Conservation (phyloP, 2,888 invertebrate genomes). For the Cosmia pyralina region DNA sequence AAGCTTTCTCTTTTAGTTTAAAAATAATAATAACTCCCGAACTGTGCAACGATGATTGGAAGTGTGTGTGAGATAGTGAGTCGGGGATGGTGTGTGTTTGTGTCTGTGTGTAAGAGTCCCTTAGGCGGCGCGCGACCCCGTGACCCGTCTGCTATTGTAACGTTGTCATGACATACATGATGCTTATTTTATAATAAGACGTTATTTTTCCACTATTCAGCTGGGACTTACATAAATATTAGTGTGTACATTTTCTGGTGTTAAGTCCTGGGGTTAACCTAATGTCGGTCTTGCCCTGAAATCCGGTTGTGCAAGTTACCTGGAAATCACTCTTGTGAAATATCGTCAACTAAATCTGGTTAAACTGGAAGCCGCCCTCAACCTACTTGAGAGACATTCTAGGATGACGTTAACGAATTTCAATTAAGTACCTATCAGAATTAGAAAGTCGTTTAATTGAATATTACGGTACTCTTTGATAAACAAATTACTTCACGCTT, state of each 20-base stretch:
- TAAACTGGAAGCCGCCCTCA: neutral
- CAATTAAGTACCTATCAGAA: too few species aligned
- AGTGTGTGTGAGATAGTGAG: conserved; percentile 62
- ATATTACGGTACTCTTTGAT: neutral
- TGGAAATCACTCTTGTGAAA: neutral
- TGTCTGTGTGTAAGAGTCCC: conserved; percentile 40
- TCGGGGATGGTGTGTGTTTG: conserved; percentile 52
- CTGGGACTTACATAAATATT: conserved; percentile 43
- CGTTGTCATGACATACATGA: conserved; percentile 57
- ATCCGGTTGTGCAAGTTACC: neutral
- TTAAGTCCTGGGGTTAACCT: conserved; percentile 1
- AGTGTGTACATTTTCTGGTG: conserved; percentile 17
- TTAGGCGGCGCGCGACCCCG: conserved; percentile 52
- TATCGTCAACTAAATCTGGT: neutral
- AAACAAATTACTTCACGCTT: conserved; percentile 21
- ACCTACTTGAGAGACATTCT: neutral
- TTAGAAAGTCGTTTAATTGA: neutral
- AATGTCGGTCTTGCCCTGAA: neutral
- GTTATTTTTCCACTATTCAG: conserved; percentile 50
- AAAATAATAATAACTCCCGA: conserved; percentile 78
- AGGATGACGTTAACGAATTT: too few species aligned
- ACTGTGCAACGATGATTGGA: conserved; percentile 71
- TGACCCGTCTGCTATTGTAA: conserved; percentile 69
- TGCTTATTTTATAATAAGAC: conserved; percentile 59
- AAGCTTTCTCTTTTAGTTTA: conserved; percentile 75